Evolutionary conservation across 2,888 invertebrate genomes (phyloP).

Genomic region (Campoplex capitator): DNA sequence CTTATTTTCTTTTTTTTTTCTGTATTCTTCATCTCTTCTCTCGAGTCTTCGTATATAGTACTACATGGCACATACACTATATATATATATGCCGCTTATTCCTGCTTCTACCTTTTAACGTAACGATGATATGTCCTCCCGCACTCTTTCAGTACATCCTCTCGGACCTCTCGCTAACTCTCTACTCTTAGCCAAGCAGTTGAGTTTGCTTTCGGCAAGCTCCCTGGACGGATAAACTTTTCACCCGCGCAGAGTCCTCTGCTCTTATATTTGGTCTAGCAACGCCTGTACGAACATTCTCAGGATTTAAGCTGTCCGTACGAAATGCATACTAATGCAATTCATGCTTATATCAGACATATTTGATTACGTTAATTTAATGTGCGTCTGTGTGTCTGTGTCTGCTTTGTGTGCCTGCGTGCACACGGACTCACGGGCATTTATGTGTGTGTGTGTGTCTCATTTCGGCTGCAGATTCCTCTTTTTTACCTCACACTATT

Average conservation of each 20-base stretch:
- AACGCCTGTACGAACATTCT: conserved; percentile 26
- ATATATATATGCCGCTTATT: background rate
- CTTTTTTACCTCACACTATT: conserved; percentile 44
- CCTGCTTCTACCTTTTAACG: conserved; percentile 39
- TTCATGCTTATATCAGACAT: conserved; percentile 18
- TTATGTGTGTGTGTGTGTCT: background rate
- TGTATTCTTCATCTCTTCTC: conserved; percentile 30
- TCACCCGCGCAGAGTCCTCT: background rate
- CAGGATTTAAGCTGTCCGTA: conserved; percentile 36
- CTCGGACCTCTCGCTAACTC: conserved; percentile 58
- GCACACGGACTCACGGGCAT: conserved; percentile 13
- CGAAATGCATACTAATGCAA: conserved; percentile 20
- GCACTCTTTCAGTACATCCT: conserved; percentile 57
- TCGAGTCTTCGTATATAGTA: background rate
- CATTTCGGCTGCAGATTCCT: background rate
- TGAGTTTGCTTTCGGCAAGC: conserved; percentile 56
- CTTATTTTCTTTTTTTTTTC: conserved; percentile 42
- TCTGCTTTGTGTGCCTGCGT: background rate
- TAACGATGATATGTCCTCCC: conserved; percentile 51
- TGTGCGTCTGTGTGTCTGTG: background rate
- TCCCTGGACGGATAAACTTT: conserved; percentile 54
- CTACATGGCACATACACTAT: background rate
- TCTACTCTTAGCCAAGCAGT: conserved; percentile 57
- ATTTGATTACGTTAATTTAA: conserved; percentile 22
- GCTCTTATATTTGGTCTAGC: conserved; percentile 16